These are phyloP conservation scores for Philereme vetulata DNA, from an alignment of 2,888 invertebrate genomes.

Conservation along the genomic window DNA sequence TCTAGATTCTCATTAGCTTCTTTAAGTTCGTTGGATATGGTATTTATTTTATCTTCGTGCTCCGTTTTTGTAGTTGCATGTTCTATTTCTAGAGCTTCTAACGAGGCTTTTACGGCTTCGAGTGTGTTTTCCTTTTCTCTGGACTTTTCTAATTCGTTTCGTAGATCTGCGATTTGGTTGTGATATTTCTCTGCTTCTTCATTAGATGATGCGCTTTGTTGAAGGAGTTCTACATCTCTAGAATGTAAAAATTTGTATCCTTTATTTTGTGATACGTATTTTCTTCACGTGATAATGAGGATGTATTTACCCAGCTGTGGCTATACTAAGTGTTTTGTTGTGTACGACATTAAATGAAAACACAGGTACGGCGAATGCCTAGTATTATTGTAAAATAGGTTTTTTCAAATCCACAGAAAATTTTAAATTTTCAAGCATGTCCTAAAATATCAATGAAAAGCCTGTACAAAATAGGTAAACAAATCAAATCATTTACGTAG, in stretches of 20 bases:
- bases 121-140: constrained; percentile 82
- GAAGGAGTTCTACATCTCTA: constrained; percentile 76
- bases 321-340: no score
- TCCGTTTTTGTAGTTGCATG: constrained; percentile 70
- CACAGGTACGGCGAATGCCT: no score
- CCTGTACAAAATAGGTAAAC: no score
- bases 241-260: constrained; percentile 12
- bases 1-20: constrained; percentile 67
- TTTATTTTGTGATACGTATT: constrained; percentile 6
- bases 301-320: no score
- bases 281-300: not conserved
- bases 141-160: constrained; percentile 75
- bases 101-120: constrained; percentile 69
- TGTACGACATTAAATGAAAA: no score
- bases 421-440: no score
- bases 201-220: constrained; percentile 75
- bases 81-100: constrained; percentile 75
- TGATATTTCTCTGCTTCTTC: constrained; percentile 78
- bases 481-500: no score
- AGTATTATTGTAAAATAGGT: no score
- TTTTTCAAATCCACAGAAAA: no score
- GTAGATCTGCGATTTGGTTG: constrained; percentile 65
- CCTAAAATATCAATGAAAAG: no score
- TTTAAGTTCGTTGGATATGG: constrained; percentile 64
- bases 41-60: constrained; percentile 67